A percentile compares a stretch with the other conserved stretches of the same genome.
Evolutionary conservation across 2,113 vertebrate genomes (phyloP).

Genomic region (Menura novaehollandiae): DNA sequence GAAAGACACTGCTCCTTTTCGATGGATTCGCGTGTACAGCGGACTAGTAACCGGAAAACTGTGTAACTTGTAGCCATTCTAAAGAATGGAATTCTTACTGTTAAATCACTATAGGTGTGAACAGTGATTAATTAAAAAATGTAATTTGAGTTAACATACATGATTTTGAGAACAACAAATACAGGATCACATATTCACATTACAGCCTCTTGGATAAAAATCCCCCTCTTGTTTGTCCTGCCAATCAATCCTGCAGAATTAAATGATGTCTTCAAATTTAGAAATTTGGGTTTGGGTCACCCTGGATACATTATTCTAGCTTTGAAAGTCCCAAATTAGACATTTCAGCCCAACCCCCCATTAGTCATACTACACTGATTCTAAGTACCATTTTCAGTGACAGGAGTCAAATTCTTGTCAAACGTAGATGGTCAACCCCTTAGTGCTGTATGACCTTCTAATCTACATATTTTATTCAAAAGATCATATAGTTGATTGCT

Average conservation of each 20-base stretch:
- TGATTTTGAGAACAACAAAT: slow-evolving; percentile 33
- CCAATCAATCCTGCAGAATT: slow-evolving; percentile 24
- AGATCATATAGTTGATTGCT: slow-evolving; percentile 67
- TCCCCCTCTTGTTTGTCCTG: neutral
- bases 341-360: slow-evolving; percentile 61
- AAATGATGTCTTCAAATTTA: slow-evolving; percentile 37
- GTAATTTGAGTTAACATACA: slow-evolving; percentile 12
- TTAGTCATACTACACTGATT: slow-evolving; percentile 65
- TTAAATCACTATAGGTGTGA: slow-evolving; percentile 68
- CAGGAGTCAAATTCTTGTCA: slow-evolving; percentile 74
- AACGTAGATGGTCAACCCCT: slow-evolving; percentile 67
- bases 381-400: slow-evolving; percentile 74
- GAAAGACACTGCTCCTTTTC: slow-evolving; percentile 81
- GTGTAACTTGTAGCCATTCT: slow-evolving; percentile 62
- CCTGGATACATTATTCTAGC: slow-evolving; percentile 40
- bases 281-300: slow-evolving; percentile 27
- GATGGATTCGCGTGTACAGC: slow-evolving; percentile 70
- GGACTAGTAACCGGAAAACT: slow-evolving; percentile 83
- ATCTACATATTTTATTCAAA: slow-evolving; percentile 76
- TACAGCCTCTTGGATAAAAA: neutral
- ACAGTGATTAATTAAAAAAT: slow-evolving; percentile 53
- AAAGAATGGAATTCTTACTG: slow-evolving; percentile 67
- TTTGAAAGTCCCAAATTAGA: slow-evolving; percentile 59
- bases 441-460: slow-evolving; percentile 72
- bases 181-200: neutral